Base-by-base conservation (phyloP, 2,797 vertebrate species). In the Setipinna tenuifilis region DNA sequence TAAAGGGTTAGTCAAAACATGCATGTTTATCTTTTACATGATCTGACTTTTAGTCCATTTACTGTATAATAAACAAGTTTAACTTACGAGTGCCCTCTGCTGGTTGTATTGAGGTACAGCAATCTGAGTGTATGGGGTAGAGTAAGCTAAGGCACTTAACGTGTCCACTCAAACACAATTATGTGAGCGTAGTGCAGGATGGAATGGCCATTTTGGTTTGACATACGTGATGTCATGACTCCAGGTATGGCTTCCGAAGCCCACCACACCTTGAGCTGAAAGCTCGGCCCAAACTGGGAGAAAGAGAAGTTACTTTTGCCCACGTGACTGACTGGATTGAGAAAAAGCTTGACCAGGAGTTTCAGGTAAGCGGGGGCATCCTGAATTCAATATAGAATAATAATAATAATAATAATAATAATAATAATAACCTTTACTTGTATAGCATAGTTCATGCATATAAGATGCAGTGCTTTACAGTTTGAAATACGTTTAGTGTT, bases 321-420 rank as follows among this genome's bases (percentile, higher is more conserved):
- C 98, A 99, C 11, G 96, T 99, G 85, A 99, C 98, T 0, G 98
- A 99, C 85, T 99, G 98, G 98, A 99, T 99, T 82, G 98, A 99
- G 91, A 99, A 96, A 94, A 99, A 98, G 91, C 94, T 99, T 88
- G 96, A 99, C 89, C 98, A 99, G 90, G 98, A 99, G 91, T 99
- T 99, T 93, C 98, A 99, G 97, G 98, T 99, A 89, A 58, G 62
- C 9, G n/a, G 7, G 10, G n/a, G 61, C 25, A 7, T 59, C 14
- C 14, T 54, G 50, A 1, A 58, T 35, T 44, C 81, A 41, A 23
- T 3, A 44, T 58, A 14, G 62, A 16, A 0, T 71, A n/a, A 54
- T 12, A n/a, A n/a, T n/a, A n/a, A n/a, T n/a, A n/a, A n/a, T n/a
- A n/a, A n/a, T n/a, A n/a, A n/a, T n/a, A n/a, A n/a, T n/a, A n/a